phyloP scores from a whole-genome alignment of 1,140 invertebrate genomes.

The Oedothorax gibbosus region DNA sequence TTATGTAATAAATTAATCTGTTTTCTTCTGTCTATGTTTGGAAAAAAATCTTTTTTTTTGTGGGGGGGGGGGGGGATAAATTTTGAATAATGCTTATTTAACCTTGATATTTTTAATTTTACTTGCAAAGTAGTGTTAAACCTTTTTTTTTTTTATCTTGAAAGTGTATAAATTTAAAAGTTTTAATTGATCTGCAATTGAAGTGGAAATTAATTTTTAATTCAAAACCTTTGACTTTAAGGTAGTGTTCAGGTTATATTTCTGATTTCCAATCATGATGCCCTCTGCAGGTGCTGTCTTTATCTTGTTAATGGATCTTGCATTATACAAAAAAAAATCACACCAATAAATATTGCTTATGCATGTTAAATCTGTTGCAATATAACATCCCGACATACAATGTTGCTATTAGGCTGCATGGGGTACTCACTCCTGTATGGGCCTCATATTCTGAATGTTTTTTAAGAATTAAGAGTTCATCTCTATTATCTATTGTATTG shows the following conservation, averaged over 20 bases:
- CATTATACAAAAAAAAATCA: too few species aligned
- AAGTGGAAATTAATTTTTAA: neutral
- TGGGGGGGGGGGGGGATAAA: neutral
- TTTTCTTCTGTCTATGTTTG: neutral
- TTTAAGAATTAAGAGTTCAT: too few species aligned
- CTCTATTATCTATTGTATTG: too few species aligned
- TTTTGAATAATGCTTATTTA: neutral
- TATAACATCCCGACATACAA: too few species aligned
- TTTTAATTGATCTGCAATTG: neutral
- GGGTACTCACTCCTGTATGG: too few species aligned
- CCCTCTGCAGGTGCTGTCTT: neutral
- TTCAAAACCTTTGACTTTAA: neutral
- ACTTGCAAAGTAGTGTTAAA: neutral
- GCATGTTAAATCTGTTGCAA: too few species aligned
- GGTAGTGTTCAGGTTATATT: neutral
- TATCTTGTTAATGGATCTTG: neutral
- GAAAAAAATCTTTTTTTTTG: neutral
- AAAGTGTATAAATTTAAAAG: neutral
- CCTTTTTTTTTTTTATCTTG: neutral
- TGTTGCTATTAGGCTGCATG: too few species aligned
- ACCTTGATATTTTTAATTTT: neutral
- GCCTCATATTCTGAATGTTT: too few species aligned
- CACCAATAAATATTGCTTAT: too few species aligned
- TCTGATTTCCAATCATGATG: neutral
- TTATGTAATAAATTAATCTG: neutral